phyloP scores from a whole-genome alignment of 2,797 vertebrate genomes.

The Gila robusta region DNA sequence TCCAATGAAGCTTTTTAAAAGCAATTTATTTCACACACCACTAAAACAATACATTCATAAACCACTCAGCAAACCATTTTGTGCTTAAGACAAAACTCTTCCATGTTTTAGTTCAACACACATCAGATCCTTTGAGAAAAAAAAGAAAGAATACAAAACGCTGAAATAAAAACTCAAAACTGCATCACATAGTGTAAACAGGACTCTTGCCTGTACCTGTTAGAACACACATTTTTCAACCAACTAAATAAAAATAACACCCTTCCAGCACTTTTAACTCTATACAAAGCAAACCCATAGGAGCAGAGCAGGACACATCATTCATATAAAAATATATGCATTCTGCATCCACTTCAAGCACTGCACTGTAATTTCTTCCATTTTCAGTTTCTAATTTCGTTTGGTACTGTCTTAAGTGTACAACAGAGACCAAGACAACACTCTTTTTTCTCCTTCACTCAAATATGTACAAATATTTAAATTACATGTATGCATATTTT shows the following conservation, averaged over 20 bases:
- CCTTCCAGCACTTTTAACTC: constrained; percentile 21
- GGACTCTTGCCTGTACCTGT: neutral
- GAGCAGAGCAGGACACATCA: constrained; percentile 7
- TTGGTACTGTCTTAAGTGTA: constrained; percentile 37
- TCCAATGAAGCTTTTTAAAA: constrained; percentile 71
- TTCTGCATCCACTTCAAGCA: constrained; percentile 14
- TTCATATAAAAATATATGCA: constrained; percentile 34
- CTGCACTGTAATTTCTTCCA: neutral
- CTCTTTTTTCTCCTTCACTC: neutral
- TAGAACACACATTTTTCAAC: neutral
- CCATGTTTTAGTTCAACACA: neutral
- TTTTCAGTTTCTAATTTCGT: constrained; percentile 46
- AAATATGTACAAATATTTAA: constrained; percentile 33
- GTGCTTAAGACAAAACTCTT: constrained; percentile 58
- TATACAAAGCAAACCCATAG: constrained; percentile 13
- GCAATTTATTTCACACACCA: constrained; percentile 78
- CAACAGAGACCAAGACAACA: constrained; percentile 28
- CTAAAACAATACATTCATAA: constrained; percentile 71
- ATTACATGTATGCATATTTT: constrained; percentile 37
- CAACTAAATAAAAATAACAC: neutral
- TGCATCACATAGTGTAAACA: constrained; percentile 26
- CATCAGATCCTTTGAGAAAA: constrained; percentile 4
- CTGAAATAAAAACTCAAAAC: constrained; percentile 50
- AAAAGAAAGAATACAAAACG: constrained; percentile 60
- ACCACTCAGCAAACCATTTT: constrained; percentile 67